These are phyloP conservation scores for Scolanthus callimorphus DNA, from an alignment of 92 coral and sea anemone species.

Conservation along the genomic window DNA sequence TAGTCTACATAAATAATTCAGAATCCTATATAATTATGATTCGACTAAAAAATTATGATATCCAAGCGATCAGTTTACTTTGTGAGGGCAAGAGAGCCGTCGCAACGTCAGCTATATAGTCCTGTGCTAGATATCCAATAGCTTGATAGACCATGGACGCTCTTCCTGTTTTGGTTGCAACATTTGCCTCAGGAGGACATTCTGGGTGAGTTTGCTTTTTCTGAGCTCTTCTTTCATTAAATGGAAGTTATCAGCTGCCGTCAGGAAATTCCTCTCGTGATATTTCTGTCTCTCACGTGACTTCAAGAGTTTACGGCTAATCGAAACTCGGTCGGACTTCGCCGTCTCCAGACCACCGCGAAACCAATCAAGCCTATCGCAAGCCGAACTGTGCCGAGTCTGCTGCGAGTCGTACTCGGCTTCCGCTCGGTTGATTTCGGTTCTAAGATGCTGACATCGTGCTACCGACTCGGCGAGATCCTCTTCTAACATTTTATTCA, in stretches of 20 bases:
- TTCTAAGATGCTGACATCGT: slow-evolving; percentile 44
- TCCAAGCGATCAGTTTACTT: too few relatives aligned
- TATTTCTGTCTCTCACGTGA: slow-evolving; percentile 20
- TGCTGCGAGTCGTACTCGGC: slow-evolving; percentile 3
- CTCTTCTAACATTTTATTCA: slow-evolving; percentile 37
- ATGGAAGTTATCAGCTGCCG: slow-evolving; percentile 28
- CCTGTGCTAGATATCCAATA: too few relatives aligned
- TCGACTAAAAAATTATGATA: too few relatives aligned
- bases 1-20: too few relatives aligned
- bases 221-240: slow-evolving; percentile 19
- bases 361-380: slow-evolving; percentile 13
- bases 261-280: slow-evolving; percentile 12
- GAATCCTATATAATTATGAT: too few relatives aligned
- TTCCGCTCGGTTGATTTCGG: slow-evolving; percentile 43
- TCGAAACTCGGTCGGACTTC: slow-evolving; percentile 25
- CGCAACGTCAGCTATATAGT: too few relatives aligned
- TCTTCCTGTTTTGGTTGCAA: slow-evolving; percentile 25
- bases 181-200: slow-evolving; percentile 37
- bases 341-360: slow-evolving; percentile 27
- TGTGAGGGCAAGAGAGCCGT: too few relatives aligned
- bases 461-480: slow-evolving; percentile 27
- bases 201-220: slow-evolving; percentile 14
- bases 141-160: slow-evolving; percentile 3
- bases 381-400: slow-evolving; percentile 7
- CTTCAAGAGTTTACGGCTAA: slow-evolving; percentile 24